Evolutionary conservation across 2,888 invertebrate genomes (phyloP), one percentile per base, ranked within the genome.

Genomic region (Empis stercorea): DNA sequence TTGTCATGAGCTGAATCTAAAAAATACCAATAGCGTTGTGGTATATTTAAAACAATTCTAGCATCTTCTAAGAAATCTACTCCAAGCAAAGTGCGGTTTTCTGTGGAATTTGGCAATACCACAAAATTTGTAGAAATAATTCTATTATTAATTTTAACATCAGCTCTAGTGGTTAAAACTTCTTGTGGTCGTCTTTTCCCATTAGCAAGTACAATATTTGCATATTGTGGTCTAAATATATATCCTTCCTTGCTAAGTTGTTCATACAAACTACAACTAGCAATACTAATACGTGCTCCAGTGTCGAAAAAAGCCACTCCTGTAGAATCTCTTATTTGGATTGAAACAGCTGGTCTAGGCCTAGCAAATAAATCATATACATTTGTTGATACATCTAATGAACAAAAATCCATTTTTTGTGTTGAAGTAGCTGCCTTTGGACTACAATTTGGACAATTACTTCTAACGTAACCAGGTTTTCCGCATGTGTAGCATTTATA

Each of bases 41-140:
- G 54, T n/a, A 58, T 32, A 45, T 57, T 55, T 11, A 61, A 48
- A 6, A 56, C 40, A 23, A 61, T 58, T 1, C 55, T 48, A 11
- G 54, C 57, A 7, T 59, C 57, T 27, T 54, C 48, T 3, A 56
- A 44, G 34, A 57, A 58, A 4, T 56, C 53, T 4, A 57, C 50
- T 16, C 55, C 56, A 10, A 56, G 38, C 4, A 56, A 48, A 3
- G 55, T 57, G 14, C 45, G 34, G 44, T 53, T 55, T 5, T 52
- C 46, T 9, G 41, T 42, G 1, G 51, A 40, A n/a, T 54, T 54
- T 4, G 58, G 55, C 9, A 57, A 48, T 3, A 56, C 55, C 16
- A 56, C 36, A 17, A 61, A 55, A 44, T 55, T 38, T 10, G 51
- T 47, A 46, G 51, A 43, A 27, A 55, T 54, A 6, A 37, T 23